Evolutionary conservation across 2,113 vertebrate genomes (phyloP).

Genomic region (Megaceryle torquata): DNA sequence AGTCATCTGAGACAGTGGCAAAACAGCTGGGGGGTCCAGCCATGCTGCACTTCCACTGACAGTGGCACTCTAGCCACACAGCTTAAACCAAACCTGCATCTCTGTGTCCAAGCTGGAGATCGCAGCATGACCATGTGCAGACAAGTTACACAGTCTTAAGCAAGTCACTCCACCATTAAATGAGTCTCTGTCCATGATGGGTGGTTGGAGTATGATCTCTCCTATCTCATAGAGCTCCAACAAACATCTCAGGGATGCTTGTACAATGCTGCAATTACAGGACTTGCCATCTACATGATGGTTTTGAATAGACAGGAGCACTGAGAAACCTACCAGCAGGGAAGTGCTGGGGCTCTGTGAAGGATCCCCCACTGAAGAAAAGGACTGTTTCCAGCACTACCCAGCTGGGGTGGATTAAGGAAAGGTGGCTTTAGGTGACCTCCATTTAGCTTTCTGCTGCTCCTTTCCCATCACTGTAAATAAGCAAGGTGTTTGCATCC

Average conservation of each 20-base stretch:
- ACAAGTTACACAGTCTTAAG: not conserved
- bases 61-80: not conserved
- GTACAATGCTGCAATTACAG: accelerated
- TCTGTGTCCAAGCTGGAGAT: not conserved
- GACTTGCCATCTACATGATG: not conserved
- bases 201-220: not conserved
- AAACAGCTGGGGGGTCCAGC: not conserved
- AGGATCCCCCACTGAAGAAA: not conserved
- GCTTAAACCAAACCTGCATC: not conserved
- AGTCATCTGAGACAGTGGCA: not conserved
- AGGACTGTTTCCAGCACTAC: not conserved
- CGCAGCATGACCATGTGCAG: not conserved
- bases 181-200: not conserved
- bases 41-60: not conserved
- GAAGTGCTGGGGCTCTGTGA: not conserved
- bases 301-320: not conserved
- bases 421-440: not conserved
- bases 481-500: not conserved
- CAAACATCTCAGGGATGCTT: not conserved
- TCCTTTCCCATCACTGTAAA: not conserved
- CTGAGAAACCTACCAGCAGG: not conserved
- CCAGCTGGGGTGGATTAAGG: not conserved
- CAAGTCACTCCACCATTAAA: not conserved
- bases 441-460: not conserved
- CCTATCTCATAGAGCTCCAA: not conserved